Evolutionary conservation across 2,113 vertebrate species (phyloP), one percentile per base, ranked within the genome.

Genomic region (Strix aluco): DNA sequence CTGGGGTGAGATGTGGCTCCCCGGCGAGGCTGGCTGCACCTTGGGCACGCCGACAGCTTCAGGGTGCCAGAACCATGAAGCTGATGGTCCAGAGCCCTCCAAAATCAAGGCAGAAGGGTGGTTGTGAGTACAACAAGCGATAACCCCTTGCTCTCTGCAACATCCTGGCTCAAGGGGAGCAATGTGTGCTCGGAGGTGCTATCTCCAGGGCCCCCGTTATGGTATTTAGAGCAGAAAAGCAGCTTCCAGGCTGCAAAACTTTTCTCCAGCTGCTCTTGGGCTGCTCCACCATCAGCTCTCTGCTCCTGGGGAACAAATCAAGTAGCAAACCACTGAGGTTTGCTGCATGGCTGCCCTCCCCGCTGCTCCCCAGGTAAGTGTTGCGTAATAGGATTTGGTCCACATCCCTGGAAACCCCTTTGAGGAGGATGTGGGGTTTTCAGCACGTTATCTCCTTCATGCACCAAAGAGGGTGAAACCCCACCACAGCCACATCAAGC

Each of bases 351-450:
- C 82, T 96, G 92, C 92, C 83, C 88, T 95, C 94, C 79, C 69
- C 92, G 65, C 34, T 3, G 69, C 83, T 96, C 95, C 89, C 91
- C 94, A 92, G 94, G 95, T 95, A 83, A 65, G 51, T 15, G 63
- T 92, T 88, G 86, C 83, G 61, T 97, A 96, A 94, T 91, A 94
- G 95, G 95, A 95, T 97, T 96, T 96, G 92, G 75, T 95, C 91
- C 67, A 83, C 20, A 2, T 86, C 61, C 30, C 95, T 96, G 86
- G 72, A 93, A 96, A 40, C 52, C 30, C 61, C 81, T 72, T 14
- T 2, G 72, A 91, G 88, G 77, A 86, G 88, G 92, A 94, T 78
- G 61, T 94, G 88, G 86, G 65, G 80, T 79, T 96, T 94, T 92
- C 86, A 84, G 86, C 29, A 2, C 25, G 3, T 96, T 97, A 94